A percentile compares a stretch with the other conserved stretches of the same genome.
phyloP scores from a whole-genome alignment of 2,113 vertebrate genomes.

The Oncorhynchus masou region DNA sequence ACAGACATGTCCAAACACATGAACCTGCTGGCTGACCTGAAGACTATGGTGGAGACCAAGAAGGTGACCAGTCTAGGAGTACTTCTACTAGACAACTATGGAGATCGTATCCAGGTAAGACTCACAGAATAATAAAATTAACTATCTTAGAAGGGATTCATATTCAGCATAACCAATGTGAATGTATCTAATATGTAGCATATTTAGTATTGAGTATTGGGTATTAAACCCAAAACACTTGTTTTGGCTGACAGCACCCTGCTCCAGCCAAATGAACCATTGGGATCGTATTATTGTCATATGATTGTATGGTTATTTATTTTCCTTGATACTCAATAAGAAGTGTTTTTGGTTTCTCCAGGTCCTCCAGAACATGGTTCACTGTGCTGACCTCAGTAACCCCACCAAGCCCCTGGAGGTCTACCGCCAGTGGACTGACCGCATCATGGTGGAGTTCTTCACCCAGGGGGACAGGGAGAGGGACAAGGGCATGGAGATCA shows the following conservation, averaged over 20 bases:
- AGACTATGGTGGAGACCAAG: conserved; percentile 97
- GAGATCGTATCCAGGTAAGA: conserved; percentile 87
- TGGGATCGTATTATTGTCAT: not conserved
- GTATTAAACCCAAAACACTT: no score
- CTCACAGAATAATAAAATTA: not conserved
- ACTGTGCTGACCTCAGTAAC: conserved; percentile 92
- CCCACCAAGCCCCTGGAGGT: conserved; percentile 88
- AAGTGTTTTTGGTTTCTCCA: conserved; percentile 35
- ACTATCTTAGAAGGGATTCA: no score
- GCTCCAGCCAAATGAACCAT: not conserved
- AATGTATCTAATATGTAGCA: no score
- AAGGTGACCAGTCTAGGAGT: conserved; percentile 91
- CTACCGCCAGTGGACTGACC: conserved; percentile 88
- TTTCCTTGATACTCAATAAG: not conserved
- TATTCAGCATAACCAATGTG: no score
- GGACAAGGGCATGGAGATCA: conserved; percentile 89
- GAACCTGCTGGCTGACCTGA: conserved; percentile 90
- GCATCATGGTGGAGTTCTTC: conserved; percentile 93
- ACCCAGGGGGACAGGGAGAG: conserved; percentile 85
- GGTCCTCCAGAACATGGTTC: conserved; percentile 93
- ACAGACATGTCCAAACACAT: conserved; percentile 97
- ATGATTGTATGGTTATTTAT: no score
- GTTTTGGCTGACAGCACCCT: not conserved
- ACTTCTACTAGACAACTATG: conserved; percentile 89
- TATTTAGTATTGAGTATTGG: no score